Evolutionary conservation across 2,888 invertebrate species (phyloP).

Genomic region (Lycophotia porphyrea): DNA sequence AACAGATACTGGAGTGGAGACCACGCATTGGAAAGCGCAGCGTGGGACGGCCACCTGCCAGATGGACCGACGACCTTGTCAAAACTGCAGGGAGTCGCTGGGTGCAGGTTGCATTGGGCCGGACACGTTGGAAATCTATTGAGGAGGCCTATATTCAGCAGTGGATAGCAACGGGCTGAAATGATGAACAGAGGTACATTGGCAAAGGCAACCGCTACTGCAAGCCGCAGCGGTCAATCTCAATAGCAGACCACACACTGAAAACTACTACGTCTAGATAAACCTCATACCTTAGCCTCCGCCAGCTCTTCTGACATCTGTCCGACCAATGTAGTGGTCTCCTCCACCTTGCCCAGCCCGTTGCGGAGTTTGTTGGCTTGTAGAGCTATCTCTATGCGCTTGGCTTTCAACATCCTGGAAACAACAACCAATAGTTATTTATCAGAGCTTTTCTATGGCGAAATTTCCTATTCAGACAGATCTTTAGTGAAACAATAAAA

Average conservation of each 20-base stretch:
- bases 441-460: neutral
- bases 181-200: neutral
- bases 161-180: too few relatives aligned
- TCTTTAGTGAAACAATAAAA: neutral
- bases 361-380: conserved; percentile 95
- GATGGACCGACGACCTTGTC: too few relatives aligned
- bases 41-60: too few relatives aligned
- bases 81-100: too few relatives aligned
- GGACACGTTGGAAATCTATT: too few relatives aligned
- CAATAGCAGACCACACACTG: neutral
- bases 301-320: conserved; percentile 96
- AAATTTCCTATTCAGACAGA: neutral
- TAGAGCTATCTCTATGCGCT: conserved; percentile 92
- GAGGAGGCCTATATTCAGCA: too few relatives aligned
- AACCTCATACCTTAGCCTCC: conserved; percentile 91
- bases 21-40: too few relatives aligned
- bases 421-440: neutral
- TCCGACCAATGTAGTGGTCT: conserved; percentile 94
- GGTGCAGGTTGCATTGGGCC: too few relatives aligned
- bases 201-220: neutral
- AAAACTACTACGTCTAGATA: neutral
- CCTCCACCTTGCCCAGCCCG: conserved; percentile 96
- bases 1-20: too few relatives aligned
- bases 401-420: conserved; percentile 92
- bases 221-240: neutral